A percentile compares a stretch with the other conserved stretches of the same genome.
Conservation (phyloP, 2,888 invertebrate species). For the Phrixothrix hirtus region DNA sequence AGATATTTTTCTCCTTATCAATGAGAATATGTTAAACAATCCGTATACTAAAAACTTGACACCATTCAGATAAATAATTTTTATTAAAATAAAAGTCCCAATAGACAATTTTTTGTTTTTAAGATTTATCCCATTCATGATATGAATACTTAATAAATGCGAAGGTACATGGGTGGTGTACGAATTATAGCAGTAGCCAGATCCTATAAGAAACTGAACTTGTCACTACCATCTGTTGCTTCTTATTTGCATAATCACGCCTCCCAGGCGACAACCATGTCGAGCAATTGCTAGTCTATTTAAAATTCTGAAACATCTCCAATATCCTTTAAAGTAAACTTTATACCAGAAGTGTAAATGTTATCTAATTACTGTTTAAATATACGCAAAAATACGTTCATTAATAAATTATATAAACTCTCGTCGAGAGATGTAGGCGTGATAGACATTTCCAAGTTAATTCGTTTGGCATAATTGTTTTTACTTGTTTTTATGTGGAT, state of each 20-base stretch:
- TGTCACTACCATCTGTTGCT: conserved; percentile 30
- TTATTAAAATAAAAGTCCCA: background rate
- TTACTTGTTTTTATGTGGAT: background rate
- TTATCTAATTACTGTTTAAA: no score
- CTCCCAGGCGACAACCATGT: conserved; percentile 24
- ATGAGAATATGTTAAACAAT: no score
- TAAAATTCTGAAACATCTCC: conserved; percentile 13
- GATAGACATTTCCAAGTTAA: no score
- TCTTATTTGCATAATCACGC: conserved; percentile 30
- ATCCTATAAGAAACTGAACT: conserved; percentile 22
- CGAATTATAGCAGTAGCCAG: conserved; percentile 16
- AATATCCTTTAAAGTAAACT: no score
- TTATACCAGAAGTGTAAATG: no score
- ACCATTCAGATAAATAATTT: no score
- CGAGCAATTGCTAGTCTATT: conserved; percentile 15
- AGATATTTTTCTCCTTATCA: conserved; percentile 11
- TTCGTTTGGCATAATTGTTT: no score
- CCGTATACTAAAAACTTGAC: no score
- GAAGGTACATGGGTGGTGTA: conserved; percentile 8
- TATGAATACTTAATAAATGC: conserved; percentile 14
- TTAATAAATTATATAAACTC: no score
- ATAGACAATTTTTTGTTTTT: background rate
- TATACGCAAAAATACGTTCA: no score
- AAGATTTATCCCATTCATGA: conserved; percentile 5
- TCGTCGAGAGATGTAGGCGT: no score